Base-by-base conservation (phyloP, 2,888 invertebrate genomes). In the Helicoverpa assulta region DNA sequence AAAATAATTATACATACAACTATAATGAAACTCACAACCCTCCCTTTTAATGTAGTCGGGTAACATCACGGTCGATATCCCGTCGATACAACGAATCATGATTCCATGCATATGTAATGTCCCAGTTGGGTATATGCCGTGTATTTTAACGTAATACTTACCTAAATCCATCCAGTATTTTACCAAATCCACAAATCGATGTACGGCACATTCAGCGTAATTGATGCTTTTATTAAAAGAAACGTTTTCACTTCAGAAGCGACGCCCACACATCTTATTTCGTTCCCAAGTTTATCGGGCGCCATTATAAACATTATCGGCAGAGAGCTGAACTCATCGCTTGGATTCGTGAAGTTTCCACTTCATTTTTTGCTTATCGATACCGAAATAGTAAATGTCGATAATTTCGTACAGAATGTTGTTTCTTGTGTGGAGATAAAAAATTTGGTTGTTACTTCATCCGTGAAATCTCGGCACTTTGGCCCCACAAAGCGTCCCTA, bases 351-450 rank as follows among this genome's bases (percentile, higher is more conserved):
- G 74, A 82, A 80, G 70, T 68, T 80, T 74, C 73, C 73, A 69
- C 77, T 82, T 69, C 65, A n/a, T n/a, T 62, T 57, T 54, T 67
- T 67, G 54, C 84, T 71, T 74, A 73, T 78, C 75, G 71, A 76
- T 78, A 85, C 85, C 73, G 81, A 87, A 84, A 85, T 86, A 88
- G 84, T 89, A 87, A 85, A 86, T 84, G 80, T 84, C 77, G 81
- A 87, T 88, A 87, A 86, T 86, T 76, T 81, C 73, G 70, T 75
- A 73, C 8, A 51, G 53, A 71, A 67, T 75, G 76, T 72, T 72
- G 73, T 66, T 67, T 43, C n/a, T 47, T 75, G 52, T 7, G 19
- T 37, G 21, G 14, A 47, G 18, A 18, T 47, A 12, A 21, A 21
- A 51, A 55, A 33, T 33, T 7, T 33, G 10, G 8, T 33, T 33